These are phyloP conservation scores for Drosophila bifasciata DNA, from an alignment of 1,140 invertebrate species.

Conservation along the genomic window DNA sequence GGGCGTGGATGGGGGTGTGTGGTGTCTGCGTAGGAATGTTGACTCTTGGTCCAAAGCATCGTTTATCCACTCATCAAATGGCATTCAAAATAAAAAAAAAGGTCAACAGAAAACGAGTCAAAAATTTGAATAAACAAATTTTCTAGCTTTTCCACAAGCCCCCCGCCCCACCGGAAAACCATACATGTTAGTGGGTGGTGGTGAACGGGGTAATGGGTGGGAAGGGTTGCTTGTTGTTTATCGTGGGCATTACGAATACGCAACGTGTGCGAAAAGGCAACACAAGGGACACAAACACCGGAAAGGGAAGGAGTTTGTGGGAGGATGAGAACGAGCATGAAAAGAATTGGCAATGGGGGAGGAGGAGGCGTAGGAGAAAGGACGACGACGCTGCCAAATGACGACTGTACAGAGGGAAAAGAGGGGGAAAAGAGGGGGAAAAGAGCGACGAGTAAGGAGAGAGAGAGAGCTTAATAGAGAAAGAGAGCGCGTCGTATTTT, in stretches of 20 bases:
- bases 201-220: not conserved
- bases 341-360: not conserved
- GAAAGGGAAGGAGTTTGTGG: conserved; percentile 1
- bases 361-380: conserved; percentile 19
- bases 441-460: not conserved
- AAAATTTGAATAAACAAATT: conserved; percentile 72
- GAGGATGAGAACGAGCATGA: conserved; percentile 2
- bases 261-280: conserved; percentile 77
- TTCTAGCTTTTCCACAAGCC: conserved; percentile 33
- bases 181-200: not conserved
- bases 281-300: conserved; percentile 46
- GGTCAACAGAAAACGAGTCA: conserved; percentile 32
- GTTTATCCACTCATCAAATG: conserved; percentile 75
- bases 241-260: conserved; percentile 72
- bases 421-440: not conserved
- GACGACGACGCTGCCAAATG: conserved; percentile 31
- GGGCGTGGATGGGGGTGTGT: too few species aligned
- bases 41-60: conserved; percentile 34
- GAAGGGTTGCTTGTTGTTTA: conserved; percentile 63
- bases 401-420: conserved; percentile 29
- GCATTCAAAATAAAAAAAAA: conserved; percentile 61
- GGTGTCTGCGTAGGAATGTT: conserved; percentile 8
- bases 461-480: not conserved
- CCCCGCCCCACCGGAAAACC: not conserved
- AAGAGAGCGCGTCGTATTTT: conserved; percentile 16